Evolutionary conservation across 2,888 invertebrate species (phyloP).

Genomic region (Caenorhabditis virilis): DNA sequence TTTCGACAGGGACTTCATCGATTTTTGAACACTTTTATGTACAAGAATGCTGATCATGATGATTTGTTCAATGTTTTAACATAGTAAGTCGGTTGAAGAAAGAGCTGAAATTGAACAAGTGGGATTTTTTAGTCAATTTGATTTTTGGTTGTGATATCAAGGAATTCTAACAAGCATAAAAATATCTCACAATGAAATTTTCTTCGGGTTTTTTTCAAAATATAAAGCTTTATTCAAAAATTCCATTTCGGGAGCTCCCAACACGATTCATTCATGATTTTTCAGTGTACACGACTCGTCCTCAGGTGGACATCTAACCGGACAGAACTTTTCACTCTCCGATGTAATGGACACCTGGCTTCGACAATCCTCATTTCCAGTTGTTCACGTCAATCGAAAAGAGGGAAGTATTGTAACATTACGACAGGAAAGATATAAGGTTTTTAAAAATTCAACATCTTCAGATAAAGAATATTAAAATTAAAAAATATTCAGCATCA

Average conservation of each 20-base stretch:
- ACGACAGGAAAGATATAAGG: slow-evolving; percentile 27
- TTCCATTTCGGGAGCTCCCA: too few species aligned
- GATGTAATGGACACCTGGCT: slow-evolving; percentile 58
- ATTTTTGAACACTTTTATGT: slow-evolving; percentile 46
- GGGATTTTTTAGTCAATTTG: too few species aligned
- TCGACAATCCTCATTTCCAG: slow-evolving; percentile 52
- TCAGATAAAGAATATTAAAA: neutral
- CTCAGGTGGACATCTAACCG: slow-evolving; percentile 45
- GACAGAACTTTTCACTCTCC: slow-evolving; percentile 46
- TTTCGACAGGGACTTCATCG: slow-evolving; percentile 49
- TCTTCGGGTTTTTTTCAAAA: too few species aligned
- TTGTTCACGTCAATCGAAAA: slow-evolving; percentile 43
- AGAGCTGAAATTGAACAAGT: neutral
- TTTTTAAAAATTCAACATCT: neutral
- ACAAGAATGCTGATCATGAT: slow-evolving; percentile 55
- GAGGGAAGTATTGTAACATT: slow-evolving; percentile 29
- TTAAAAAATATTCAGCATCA: slow-evolving; percentile 16
- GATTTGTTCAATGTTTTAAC: slow-evolving; percentile 52
- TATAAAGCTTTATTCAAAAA: too few species aligned
- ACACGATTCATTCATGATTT: too few species aligned
- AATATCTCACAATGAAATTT: too few species aligned
- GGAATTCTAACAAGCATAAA: too few species aligned
- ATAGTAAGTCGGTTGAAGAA: slow-evolving; percentile 38
- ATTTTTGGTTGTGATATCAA: too few species aligned
- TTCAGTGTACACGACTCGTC: slow-evolving; percentile 49